phyloP scores from a whole-genome alignment of 1,140 invertebrate species.

The Solenopsis invicta region DNA sequence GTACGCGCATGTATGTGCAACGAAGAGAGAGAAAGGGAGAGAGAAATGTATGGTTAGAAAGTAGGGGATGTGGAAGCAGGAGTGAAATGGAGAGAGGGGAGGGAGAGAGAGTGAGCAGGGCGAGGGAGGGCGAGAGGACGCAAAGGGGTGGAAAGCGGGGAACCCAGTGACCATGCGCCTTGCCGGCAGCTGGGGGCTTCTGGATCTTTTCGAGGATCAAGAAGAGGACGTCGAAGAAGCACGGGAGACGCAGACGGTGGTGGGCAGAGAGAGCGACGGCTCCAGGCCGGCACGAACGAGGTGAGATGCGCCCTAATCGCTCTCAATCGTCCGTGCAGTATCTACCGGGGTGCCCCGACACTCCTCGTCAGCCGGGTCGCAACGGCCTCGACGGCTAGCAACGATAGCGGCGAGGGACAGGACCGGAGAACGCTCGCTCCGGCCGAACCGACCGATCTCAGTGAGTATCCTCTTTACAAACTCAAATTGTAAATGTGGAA shows the following conservation, averaged over 20 bases:
- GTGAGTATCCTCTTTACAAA: conserved; percentile 22
- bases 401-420: conserved; percentile 60
- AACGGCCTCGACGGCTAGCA: conserved; percentile 45
- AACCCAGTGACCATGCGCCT: conserved; percentile 79
- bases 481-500: no score
- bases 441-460: conserved; percentile 38
- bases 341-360: conserved; percentile 78
- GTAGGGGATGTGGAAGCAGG: background rate
- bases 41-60: conserved; percentile 11
- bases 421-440: conserved; percentile 59
- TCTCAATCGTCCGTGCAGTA: conserved; percentile 82
- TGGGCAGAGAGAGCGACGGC: conserved; percentile 80
- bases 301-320: conserved; percentile 82
- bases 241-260: conserved; percentile 81
- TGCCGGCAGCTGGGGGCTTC: conserved; percentile 64
- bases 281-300: conserved; percentile 79
- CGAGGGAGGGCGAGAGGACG: background rate
- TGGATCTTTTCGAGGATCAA: conserved; percentile 80
- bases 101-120: background rate
- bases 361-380: conserved; percentile 66
- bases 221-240: conserved; percentile 83
- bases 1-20: conserved; percentile 16
- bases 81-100: background rate
- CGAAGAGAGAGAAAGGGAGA: conserved; percentile 26
- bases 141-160: conserved; percentile 39